Percentiles rank a stretch among this genome's conserved stretches.
phyloP scores from a whole-genome alignment of 2,113 vertebrate genomes.

The Onychostruthus taczanowskii region DNA sequence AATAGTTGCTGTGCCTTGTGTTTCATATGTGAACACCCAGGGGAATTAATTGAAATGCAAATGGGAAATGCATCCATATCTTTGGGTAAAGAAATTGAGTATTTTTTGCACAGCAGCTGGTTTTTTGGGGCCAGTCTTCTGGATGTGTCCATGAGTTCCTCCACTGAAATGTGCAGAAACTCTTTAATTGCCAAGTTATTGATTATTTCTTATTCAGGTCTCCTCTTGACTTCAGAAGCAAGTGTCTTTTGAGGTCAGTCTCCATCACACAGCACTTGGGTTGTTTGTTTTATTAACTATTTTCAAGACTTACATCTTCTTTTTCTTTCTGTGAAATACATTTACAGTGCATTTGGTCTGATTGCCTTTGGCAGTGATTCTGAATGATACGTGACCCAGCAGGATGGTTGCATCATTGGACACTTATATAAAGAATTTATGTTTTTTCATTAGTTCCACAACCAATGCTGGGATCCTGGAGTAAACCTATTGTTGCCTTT shows the following conservation, averaged over 20 bases:
- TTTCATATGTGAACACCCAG: not conserved
- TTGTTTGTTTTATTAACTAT: not conserved
- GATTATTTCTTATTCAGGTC: not conserved
- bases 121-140: not conserved
- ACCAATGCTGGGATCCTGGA: accelerated
- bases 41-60: conserved; percentile 12
- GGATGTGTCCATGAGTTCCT: not conserved
- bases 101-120: not conserved
- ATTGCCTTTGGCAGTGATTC: not conserved
- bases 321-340: not conserved
- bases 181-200: not conserved
- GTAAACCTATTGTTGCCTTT: not conserved
- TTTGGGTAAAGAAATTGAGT: not conserved
- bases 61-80: not conserved
- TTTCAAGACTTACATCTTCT: not conserved
- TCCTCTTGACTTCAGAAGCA: not conserved
- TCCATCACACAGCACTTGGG: not conserved
- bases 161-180: not conserved
- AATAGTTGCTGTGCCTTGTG: not conserved
- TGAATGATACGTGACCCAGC: not conserved
- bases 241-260: not conserved
- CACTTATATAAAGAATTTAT: not conserved
- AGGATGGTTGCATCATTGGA: not conserved
- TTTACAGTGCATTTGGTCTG: not conserved
- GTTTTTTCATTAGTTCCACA: not conserved